Conservation (phyloP, 2,888 invertebrate genomes). For the Camponotus fellah region DNA sequence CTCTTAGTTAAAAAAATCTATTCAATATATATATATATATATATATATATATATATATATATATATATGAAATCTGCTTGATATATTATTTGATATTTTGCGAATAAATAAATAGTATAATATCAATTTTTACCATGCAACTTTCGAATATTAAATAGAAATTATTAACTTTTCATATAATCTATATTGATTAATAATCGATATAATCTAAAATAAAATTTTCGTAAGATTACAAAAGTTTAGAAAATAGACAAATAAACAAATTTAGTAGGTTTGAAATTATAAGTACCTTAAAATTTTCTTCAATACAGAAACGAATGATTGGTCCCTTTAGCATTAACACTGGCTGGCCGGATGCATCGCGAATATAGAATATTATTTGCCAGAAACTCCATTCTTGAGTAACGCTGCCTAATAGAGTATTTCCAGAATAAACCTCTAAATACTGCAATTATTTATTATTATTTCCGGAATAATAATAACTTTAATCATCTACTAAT, state of each 20-base stretch:
- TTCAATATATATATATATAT: background rate
- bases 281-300: slow-evolving; percentile 90
- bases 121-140: no score
- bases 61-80: background rate
- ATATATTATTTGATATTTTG: no score
- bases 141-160: no score
- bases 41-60: no score
- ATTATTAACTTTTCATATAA: background rate
- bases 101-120: no score
- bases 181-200: background rate
- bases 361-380: slow-evolving; percentile 91
- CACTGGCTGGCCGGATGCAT: slow-evolving; percentile 91
- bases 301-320: slow-evolving; percentile 89
- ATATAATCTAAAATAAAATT: background rate
- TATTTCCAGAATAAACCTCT: slow-evolving; percentile 91
- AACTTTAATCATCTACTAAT: background rate
- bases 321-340: slow-evolving; percentile 93
- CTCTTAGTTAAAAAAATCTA: background rate
- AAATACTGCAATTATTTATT: slow-evolving; percentile 89
- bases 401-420: slow-evolving; percentile 90
- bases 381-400: slow-evolving; percentile 93
- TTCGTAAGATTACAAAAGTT: background rate
- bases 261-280: background rate
- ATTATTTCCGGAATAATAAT: slow-evolving; percentile 87
- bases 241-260: background rate